phyloP scores from a whole-genome alignment of 2,797 vertebrate genomes.

The Paramormyrops hopkinsi region DNA sequence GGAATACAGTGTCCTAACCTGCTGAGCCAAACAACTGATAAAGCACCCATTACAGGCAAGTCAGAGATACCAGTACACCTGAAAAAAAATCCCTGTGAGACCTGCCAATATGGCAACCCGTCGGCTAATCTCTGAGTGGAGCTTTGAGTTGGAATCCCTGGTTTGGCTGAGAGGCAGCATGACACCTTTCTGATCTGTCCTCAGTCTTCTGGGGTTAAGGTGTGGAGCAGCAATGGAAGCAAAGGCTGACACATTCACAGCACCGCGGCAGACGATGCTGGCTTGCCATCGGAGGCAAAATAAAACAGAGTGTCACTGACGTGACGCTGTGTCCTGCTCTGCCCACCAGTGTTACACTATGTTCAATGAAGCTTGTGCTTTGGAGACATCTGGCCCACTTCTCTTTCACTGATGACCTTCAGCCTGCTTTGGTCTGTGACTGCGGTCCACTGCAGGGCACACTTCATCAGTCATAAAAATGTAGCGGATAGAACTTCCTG shows the following conservation, averaged over 20 bases:
- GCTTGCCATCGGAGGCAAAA: not conserved
- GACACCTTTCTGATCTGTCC: not conserved
- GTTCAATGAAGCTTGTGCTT: not conserved
- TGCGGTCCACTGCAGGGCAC: not conserved
- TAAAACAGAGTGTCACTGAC: not conserved
- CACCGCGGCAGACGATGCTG: not conserved
- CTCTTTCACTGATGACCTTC: not conserved
- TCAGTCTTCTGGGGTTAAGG: not conserved
- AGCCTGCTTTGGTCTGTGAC: not conserved
- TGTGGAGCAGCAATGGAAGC: not conserved
- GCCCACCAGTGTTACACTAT: not conserved
- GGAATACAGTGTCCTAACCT: not conserved
- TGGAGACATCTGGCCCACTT: not conserved
- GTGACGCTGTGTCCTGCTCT: not conserved
- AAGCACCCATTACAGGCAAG: not conserved
- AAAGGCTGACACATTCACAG: not conserved
- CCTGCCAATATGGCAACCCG: not conserved
- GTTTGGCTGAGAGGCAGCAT: not conserved
- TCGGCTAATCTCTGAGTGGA: not conserved
- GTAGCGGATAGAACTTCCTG: not conserved
- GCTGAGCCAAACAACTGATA: not conserved
- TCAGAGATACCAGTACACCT: not conserved
- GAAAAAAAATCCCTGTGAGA: not conserved
- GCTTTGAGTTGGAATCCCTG: not conserved
- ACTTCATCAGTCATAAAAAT: not conserved